phyloP scores from a whole-genome alignment of 1,140 invertebrate genomes.

The Polypedilum vanderplanki region DNA sequence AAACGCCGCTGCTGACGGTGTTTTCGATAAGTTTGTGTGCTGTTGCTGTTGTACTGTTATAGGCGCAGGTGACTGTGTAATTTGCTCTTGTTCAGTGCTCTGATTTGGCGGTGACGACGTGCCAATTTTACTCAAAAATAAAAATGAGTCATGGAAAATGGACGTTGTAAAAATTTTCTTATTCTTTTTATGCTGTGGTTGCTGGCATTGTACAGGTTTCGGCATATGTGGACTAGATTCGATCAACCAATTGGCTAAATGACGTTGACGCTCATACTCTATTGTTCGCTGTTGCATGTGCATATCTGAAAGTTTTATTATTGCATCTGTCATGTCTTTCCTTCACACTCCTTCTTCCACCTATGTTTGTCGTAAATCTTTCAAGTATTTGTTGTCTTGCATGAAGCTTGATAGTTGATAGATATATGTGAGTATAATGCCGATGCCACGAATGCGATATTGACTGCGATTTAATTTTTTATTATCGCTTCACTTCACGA shows the following conservation, averaged over 20 bases:
- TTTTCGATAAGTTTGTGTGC: conserved; percentile 34
- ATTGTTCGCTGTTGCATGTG: conserved; percentile 42
- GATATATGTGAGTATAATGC: not conserved
- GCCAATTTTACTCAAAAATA: not conserved
- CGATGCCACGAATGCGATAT: not conserved
- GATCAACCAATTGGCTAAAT: conserved; percentile 43
- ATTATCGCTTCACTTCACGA: not conserved
- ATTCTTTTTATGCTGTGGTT: conserved; percentile 32
- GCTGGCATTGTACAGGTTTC: conserved; percentile 33
- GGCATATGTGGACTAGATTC: conserved; percentile 44
- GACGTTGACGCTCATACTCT: conserved; percentile 43
- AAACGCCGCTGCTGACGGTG: not conserved
- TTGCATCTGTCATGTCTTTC: conserved; percentile 37
- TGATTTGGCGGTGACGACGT: not conserved
- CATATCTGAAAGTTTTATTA: conserved; percentile 37
- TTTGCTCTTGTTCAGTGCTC: not conserved
- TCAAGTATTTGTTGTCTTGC: not conserved
- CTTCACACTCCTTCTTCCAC: not conserved
- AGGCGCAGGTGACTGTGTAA: not conserved
- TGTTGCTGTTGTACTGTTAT: conserved; percentile 31
- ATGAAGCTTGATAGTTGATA: conserved; percentile 13
- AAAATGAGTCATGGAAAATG: not conserved
- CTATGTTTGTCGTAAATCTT: not conserved
- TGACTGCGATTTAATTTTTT: conserved; percentile 3
- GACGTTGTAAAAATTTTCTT: conserved; percentile 3